Conservation (phyloP, 2,113 vertebrate species). For the Dipodomys merriami region DNA sequence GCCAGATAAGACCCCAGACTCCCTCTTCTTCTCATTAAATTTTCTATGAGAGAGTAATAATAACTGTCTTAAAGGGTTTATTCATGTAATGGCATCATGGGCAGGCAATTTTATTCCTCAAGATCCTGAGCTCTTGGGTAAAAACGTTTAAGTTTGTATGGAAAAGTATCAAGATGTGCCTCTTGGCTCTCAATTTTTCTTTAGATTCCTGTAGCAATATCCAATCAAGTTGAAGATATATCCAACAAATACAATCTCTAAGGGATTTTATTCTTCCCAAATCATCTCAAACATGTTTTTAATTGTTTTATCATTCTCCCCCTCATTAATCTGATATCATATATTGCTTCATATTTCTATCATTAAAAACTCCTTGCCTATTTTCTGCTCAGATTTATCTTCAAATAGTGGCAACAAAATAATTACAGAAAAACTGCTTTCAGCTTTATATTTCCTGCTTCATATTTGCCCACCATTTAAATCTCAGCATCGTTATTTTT, state of each 20-base stretch:
- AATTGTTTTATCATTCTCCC: neutral
- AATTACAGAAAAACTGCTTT: neutral
- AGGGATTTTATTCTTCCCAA: constrained; percentile 1
- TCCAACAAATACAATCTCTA: neutral
- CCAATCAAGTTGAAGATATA: neutral
- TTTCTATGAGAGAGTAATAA: neutral
- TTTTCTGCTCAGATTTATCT: constrained; percentile 16
- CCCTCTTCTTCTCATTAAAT: neutral
- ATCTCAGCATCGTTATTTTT: neutral
- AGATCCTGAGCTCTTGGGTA: neutral
- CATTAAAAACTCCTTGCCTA: neutral
- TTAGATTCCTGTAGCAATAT: neutral
- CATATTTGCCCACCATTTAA: neutral
- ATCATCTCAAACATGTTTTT: neutral
- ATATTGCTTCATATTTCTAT: neutral
- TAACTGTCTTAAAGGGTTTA: neutral
- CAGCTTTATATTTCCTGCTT: neutral
- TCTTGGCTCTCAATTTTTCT: neutral
- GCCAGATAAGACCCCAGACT: neutral
- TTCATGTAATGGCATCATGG: neutral
- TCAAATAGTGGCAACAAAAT: neutral
- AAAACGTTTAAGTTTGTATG: neutral
- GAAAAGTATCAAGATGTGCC: neutral
- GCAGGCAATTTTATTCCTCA: constrained; percentile 8
- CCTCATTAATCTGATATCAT: neutral